These are phyloP conservation scores for Pachycephala philippinensis DNA, from an alignment of 2,113 vertebrate genomes.

Conservation along the genomic window DNA sequence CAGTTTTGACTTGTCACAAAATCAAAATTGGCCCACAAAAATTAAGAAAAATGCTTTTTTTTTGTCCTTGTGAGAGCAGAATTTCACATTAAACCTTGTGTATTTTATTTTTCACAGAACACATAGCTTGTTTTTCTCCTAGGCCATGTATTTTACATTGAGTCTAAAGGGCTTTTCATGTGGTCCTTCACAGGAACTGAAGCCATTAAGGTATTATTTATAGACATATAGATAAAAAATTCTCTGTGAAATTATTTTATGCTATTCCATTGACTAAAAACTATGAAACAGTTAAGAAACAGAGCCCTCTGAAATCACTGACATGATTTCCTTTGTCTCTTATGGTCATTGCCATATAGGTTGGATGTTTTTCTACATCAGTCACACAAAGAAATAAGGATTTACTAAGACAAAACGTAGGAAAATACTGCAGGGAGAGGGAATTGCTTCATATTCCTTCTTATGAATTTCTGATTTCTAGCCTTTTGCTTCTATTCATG, in stretches of 20 bases:
- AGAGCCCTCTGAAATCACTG: background rate
- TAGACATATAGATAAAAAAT: background rate
- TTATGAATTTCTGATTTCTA: background rate
- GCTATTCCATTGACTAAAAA: background rate
- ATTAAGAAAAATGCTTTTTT: background rate
- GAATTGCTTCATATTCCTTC: background rate
- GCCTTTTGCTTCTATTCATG: background rate
- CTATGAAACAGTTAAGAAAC: background rate
- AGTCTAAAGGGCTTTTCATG: background rate
- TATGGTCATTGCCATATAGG: background rate
- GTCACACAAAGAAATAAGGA: background rate
- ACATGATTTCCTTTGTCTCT: background rate
- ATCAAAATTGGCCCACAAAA: conserved; percentile 1
- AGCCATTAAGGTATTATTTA: background rate
- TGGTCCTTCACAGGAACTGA: background rate
- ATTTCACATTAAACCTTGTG: background rate
- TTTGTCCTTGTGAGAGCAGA: background rate
- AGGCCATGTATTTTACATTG: background rate
- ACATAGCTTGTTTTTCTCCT: background rate
- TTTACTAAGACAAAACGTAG: background rate
- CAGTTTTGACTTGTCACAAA: conserved; percentile 24
- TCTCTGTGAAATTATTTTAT: background rate
- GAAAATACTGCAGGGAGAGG: background rate
- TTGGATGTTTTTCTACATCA: background rate
- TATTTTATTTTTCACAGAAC: background rate